These are phyloP conservation scores for Oreochromis niloticus DNA, from an alignment of 2,113 vertebrate species.

Conservation along the genomic window DNA sequence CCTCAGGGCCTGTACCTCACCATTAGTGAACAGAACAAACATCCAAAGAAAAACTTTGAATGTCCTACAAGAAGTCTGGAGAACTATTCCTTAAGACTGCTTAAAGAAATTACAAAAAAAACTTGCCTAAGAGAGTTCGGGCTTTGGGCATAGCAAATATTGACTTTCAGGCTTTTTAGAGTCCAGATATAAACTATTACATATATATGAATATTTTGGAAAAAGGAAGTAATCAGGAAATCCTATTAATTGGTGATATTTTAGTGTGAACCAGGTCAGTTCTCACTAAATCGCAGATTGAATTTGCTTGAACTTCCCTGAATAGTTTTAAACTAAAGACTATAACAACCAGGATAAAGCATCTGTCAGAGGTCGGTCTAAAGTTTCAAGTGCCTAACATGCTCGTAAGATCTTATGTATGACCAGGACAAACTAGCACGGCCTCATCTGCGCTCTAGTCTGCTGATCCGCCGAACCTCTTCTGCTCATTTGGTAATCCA, in stretches of 20 bases:
- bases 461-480: neutral
- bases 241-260: neutral
- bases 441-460: neutral
- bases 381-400: neutral
- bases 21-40: neutral
- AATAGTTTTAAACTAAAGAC: neutral
- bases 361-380: neutral
- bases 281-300: neutral
- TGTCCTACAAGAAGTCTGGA: neutral
- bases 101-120: neutral
- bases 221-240: neutral
- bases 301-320: neutral
- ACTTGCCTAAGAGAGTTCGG: neutral
- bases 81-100: neutral
- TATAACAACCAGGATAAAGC: neutral
- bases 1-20: neutral
- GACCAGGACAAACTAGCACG: neutral
- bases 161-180: neutral
- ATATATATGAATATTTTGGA: neutral
- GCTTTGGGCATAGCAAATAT: neutral
- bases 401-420: neutral
- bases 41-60: neutral
- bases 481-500: constrained; percentile 20
- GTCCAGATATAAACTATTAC: neutral
- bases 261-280: neutral